phyloP scores from a whole-genome alignment of 2,888 invertebrate genomes.

The Nematopogon swammerdamellus region DNA sequence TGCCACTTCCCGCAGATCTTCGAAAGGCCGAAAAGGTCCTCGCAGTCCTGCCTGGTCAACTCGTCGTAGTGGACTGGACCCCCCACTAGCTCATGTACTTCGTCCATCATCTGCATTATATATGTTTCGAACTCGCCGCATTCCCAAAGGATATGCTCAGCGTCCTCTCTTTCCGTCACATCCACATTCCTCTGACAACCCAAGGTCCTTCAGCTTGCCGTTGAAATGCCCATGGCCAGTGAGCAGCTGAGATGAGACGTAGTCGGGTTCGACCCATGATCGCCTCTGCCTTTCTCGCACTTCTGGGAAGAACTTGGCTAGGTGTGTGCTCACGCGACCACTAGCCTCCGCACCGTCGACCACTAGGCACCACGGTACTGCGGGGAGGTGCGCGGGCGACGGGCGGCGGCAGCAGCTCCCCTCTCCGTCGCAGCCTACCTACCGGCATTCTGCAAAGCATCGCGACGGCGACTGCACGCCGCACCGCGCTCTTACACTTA shows the following conservation, averaged over 20 bases:
- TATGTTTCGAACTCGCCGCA: not conserved
- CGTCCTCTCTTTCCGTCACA: conserved; percentile 5
- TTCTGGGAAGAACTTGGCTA: too few relatives aligned
- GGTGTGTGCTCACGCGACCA: too few relatives aligned
- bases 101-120: not conserved
- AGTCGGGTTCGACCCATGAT: conserved; percentile 14
- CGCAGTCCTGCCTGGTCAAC: conserved; percentile 1
- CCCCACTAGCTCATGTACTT: too few relatives aligned
- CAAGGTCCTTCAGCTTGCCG: conserved; percentile 10
- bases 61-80: conserved; percentile 5
- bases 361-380: too few relatives aligned
- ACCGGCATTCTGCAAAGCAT: too few relatives aligned
- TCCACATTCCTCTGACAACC: conserved; percentile 4
- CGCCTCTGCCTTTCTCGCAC: conserved; percentile 9
- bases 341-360: too few relatives aligned
- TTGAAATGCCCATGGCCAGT: conserved; percentile 14
- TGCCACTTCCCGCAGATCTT: conserved; percentile 5
- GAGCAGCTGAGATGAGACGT: conserved; percentile 12
- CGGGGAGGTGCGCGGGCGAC: too few relatives aligned
- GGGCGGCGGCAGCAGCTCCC: too few relatives aligned
- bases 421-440: too few relatives aligned
- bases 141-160: conserved; percentile 5
- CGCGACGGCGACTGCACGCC: too few relatives aligned
- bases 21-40: conserved; percentile 1
- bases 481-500: too few relatives aligned